Percentiles rank a stretch among this genome's conserved stretches.
Evolutionary conservation across 2,888 invertebrate species (phyloP).

Genomic region (Volucella inanis): DNA sequence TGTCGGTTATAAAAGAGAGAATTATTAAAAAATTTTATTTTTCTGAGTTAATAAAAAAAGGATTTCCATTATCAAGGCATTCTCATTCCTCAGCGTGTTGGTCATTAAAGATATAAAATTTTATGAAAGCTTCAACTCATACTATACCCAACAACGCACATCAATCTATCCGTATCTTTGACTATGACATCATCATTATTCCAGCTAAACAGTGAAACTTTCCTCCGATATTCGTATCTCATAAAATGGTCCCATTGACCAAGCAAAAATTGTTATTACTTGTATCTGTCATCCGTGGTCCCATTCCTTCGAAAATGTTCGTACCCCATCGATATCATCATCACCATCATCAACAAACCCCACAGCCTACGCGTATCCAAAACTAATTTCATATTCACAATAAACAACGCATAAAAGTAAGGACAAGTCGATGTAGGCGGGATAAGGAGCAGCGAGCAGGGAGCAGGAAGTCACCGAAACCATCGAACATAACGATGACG

Average conservation of each 20-base stretch:
- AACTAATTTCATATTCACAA: constrained; percentile 73
- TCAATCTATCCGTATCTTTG: not conserved
- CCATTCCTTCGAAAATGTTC: not conserved
- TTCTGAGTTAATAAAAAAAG: not conserved
- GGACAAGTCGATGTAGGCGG: not conserved
- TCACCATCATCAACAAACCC: constrained; percentile 40
- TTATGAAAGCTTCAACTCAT: not conserved
- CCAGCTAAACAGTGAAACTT: constrained; percentile 24
- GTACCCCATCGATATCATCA: not conserved
- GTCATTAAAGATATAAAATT: constrained; percentile 10
- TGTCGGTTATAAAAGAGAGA: constrained; percentile 7
- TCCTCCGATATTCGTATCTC: constrained; percentile 11
- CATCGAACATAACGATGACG: constrained; percentile 38
- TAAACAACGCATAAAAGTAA: constrained; percentile 54
- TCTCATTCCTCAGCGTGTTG: not conserved
- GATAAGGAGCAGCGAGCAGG: constrained; percentile 12
- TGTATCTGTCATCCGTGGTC: not conserved
- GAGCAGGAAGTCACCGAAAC: constrained; percentile 1
- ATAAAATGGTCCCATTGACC: constrained; percentile 57
- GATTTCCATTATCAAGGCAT: not conserved
- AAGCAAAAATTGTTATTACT: constrained; percentile 53
- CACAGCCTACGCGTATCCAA: constrained; percentile 22
- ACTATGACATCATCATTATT: constrained; percentile 53
- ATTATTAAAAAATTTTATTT: not conserved
- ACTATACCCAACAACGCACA: not conserved